Conservation (phyloP, 1,140 invertebrate genomes). For the Nephila pilipes region DNA sequence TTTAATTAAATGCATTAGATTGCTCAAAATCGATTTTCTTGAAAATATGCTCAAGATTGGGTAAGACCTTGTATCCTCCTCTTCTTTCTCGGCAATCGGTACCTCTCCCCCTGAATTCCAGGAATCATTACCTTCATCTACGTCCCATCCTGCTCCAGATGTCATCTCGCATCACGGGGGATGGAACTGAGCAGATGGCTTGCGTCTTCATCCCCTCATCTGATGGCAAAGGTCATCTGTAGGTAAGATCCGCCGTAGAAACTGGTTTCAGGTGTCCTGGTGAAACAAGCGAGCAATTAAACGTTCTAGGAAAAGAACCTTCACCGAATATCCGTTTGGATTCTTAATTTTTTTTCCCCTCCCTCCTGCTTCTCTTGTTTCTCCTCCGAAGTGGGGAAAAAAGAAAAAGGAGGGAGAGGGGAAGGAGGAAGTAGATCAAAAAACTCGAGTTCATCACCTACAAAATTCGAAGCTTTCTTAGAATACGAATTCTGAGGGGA, state of each 20-base stretch:
- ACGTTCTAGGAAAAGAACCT: neutral
- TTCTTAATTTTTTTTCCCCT: neutral
- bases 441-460: neutral
- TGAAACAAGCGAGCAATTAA: neutral
- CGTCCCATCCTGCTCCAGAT: neutral
- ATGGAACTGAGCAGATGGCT: neutral
- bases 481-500: neutral
- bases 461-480: neutral
- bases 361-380: neutral
- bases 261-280: slow-evolving; percentile 15
- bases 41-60: too few relatives aligned
- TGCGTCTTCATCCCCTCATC: neutral
- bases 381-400: neutral
- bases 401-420: neutral
- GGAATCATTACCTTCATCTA: neutral
- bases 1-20: too few relatives aligned
- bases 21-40: too few relatives aligned
- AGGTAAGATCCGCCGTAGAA: neutral
- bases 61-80: neutral
- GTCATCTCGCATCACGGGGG: neutral
- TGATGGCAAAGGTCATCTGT: neutral
- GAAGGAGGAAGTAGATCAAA: neutral
- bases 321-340: slow-evolving; percentile 11
- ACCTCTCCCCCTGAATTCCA: neutral
- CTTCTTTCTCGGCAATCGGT: neutral